Conservation (phyloP, 2,113 vertebrate genomes). For the Aythya baeri region DNA sequence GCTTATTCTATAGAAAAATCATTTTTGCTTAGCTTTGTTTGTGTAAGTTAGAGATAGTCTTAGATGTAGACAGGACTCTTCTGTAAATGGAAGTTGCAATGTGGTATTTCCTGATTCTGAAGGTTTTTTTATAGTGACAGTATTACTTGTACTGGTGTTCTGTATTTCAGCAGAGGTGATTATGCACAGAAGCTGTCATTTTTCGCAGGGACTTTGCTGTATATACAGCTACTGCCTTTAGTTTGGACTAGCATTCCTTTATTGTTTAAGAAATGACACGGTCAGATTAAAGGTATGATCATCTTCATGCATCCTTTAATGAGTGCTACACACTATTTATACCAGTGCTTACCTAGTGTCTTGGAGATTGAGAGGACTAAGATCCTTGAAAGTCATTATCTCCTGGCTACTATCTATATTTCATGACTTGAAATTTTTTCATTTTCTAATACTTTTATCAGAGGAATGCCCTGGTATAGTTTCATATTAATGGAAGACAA, state of each 20-base stretch:
- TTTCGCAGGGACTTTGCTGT: background rate
- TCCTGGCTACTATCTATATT: background rate
- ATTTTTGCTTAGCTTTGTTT: background rate
- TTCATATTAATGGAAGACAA: background rate
- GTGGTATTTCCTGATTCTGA: background rate
- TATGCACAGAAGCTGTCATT: background rate
- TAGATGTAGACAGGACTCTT: background rate
- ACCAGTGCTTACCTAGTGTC: background rate
- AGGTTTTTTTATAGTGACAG: background rate
- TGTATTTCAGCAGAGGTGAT: background rate
- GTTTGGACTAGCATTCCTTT: background rate
- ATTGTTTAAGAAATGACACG: background rate
- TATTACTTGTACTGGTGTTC: background rate
- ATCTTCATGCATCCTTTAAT: background rate
- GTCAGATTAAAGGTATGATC: background rate
- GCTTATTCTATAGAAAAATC: background rate
- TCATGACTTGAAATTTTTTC: background rate
- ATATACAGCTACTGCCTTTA: background rate
- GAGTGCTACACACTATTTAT: background rate
- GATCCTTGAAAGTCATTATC: background rate
- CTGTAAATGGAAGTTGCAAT: background rate
- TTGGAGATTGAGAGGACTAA: background rate
- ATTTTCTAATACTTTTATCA: background rate
- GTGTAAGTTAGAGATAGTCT: background rate
- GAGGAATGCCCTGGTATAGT: background rate